Evolutionary conservation across 2,797 vertebrate genomes (phyloP).

Genomic region (Gymnoscopelus microlampas): DNA sequence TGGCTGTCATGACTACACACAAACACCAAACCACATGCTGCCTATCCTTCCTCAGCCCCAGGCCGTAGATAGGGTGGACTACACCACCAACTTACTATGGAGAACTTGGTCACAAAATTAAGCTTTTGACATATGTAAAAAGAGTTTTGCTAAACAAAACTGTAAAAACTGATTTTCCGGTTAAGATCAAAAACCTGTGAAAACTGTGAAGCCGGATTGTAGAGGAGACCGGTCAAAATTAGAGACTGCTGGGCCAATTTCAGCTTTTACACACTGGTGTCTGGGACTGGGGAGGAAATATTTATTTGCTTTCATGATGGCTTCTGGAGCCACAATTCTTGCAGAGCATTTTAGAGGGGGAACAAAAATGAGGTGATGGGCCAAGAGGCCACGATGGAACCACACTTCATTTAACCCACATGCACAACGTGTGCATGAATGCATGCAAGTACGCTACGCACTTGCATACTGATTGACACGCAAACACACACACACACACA

Average conservation of each 20-base stretch:
- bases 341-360: conserved; percentile 11
- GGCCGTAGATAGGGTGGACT: too few species aligned
- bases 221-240: too few species aligned
- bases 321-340: conserved; percentile 21
- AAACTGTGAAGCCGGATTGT: background rate
- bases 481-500: conserved; percentile 9
- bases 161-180: too few species aligned
- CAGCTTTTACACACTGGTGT: conserved; percentile 1
- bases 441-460: conserved; percentile 11
- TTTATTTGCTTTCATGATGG: conserved; percentile 11
- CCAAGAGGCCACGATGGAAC: too few species aligned
- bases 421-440: conserved; percentile 6
- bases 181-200: background rate
- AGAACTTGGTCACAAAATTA: too few species aligned
- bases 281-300: conserved; percentile 24
- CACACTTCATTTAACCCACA: background rate
- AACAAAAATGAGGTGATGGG: background rate
- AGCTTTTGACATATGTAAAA: background rate
- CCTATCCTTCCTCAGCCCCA: too few species aligned
- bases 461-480: background rate
- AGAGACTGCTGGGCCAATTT: too few species aligned
- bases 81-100: too few species aligned
- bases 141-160: too few species aligned
- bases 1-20: background rate
- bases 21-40: background rate